Evolutionary conservation across 2,113 vertebrate species (phyloP).

Genomic region (Malurus melanocephalus): DNA sequence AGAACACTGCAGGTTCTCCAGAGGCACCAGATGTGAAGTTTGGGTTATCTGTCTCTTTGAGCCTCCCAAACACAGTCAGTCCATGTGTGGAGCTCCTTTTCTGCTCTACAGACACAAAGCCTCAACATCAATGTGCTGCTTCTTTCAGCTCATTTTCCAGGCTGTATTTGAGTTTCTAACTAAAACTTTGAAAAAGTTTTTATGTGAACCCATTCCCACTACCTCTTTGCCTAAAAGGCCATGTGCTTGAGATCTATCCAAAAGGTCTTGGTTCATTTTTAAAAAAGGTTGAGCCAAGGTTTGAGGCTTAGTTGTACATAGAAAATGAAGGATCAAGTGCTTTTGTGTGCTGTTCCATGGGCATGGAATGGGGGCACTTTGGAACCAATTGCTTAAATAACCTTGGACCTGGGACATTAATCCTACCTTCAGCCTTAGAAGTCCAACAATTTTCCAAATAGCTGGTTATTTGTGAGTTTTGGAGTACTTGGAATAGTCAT

Average conservation of each 20-base stretch:
- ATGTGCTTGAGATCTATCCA: not conserved
- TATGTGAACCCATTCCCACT: not conserved
- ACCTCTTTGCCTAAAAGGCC: not conserved
- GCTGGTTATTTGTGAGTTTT: not conserved
- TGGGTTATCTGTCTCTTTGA: not conserved
- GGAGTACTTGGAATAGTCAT: not conserved
- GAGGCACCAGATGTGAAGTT: not conserved
- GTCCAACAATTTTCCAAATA: not conserved
- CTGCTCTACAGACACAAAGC: not conserved
- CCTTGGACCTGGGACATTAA: not conserved
- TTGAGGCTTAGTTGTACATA: not conserved
- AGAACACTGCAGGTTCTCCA: not conserved
- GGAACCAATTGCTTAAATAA: not conserved
- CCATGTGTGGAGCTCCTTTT: not conserved
- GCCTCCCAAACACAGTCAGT: not conserved
- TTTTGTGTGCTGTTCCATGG: not conserved
- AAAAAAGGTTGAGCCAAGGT: not conserved
- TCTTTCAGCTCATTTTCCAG: not conserved
- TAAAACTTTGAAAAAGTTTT: not conserved
- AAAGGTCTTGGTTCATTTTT: not conserved
- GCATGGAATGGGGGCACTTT: rapidly evolving
- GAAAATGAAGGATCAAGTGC: not conserved
- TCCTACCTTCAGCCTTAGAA: not conserved
- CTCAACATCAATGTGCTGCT: not conserved
- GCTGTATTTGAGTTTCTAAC: not conserved